Base-by-base conservation (phyloP, 2,888 invertebrate species). In the Panzeria rudis region DNA sequence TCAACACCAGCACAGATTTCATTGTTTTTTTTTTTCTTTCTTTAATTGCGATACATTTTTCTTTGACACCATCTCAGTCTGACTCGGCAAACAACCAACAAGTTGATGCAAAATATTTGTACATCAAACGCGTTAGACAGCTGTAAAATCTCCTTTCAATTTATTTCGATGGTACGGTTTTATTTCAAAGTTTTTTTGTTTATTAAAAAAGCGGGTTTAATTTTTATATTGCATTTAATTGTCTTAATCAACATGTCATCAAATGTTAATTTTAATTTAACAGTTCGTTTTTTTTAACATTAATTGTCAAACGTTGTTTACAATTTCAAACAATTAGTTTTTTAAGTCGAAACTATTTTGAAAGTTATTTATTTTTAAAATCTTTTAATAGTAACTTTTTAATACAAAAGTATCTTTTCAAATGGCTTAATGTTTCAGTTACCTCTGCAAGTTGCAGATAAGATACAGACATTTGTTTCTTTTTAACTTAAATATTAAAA, bases 131-230 rank as follows among this genome's bases (percentile, higher is more conserved):
- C 61, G 50, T 59, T 62, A 35, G 71, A 68, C 84, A 81, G 35
- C 66, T 64, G 56, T 62, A 54, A 78, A 73, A 81, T 78, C 77
- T 52, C 62, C 81, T 84, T 81, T 84, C 84, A 73, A 69, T 62
- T 73, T 47, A 72, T 35, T 66, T 64, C 66, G 61, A 72, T 76
- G 44, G 44, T 61, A 50, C 59, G 54, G 20, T 35, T 69, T 69
- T 41, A 41, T 62, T 50, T 52, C n/a, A 6, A 6, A 41, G 47
- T 35, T 73, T 0, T 66, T 29, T 73, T 56, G 13, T 50, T 47
- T 35, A 52, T 8, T 32, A 1, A 15, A 75, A 69, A 50, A 72
- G 64, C 78, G 5, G 38, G 50, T 84, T 80, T 64, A 38, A 35
- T 29, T 62, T 62, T 56, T 72, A 13, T 75, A 68, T 75, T 78